A percentile compares a stretch with the other conserved stretches of the same genome.
Conservation (phyloP, 2,797 vertebrate species). For the Chelmon rostratus region DNA sequence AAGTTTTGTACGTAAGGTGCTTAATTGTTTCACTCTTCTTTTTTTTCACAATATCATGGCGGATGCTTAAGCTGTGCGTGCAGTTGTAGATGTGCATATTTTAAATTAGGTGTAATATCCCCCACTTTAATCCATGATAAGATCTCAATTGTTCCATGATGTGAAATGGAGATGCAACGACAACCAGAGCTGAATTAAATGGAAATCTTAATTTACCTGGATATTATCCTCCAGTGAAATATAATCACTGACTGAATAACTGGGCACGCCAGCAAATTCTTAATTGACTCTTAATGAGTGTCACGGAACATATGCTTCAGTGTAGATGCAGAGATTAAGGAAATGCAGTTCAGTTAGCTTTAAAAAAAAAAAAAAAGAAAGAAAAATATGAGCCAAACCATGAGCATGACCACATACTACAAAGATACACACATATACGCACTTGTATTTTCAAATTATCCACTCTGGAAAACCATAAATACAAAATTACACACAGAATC, state of each 20-base stretch:
- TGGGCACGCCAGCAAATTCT: conserved; percentile 71
- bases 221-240: conserved; percentile 84
- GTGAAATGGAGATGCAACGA: conserved; percentile 83
- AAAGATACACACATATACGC: conserved; percentile 46
- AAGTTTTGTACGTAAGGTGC: conserved; percentile 65
- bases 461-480: conserved; percentile 76
- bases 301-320: conserved; percentile 71
- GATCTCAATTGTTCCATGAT: conserved; percentile 84
- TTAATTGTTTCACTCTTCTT: conserved; percentile 71
- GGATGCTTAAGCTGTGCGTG: conserved; percentile 70
- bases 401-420: conserved; percentile 52
- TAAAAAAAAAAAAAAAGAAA: neutral
- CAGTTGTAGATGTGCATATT: conserved; percentile 82
- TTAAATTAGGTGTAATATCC: conserved; percentile 83
- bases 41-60: conserved; percentile 57
- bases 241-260: conserved; percentile 81
- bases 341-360: conserved; percentile 28
- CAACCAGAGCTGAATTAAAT: conserved; percentile 82
- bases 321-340: conserved; percentile 72
- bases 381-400: conserved; percentile 48
- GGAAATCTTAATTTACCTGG: conserved; percentile 86
- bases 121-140: conserved; percentile 86
- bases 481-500: conserved; percentile 70
- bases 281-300: conserved; percentile 80
- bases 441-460: conserved; percentile 75